Percentiles rank a stretch among this genome's conserved stretches.
Conservation (phyloP, 2,113 vertebrate genomes). For the Euleptes europaea region DNA sequence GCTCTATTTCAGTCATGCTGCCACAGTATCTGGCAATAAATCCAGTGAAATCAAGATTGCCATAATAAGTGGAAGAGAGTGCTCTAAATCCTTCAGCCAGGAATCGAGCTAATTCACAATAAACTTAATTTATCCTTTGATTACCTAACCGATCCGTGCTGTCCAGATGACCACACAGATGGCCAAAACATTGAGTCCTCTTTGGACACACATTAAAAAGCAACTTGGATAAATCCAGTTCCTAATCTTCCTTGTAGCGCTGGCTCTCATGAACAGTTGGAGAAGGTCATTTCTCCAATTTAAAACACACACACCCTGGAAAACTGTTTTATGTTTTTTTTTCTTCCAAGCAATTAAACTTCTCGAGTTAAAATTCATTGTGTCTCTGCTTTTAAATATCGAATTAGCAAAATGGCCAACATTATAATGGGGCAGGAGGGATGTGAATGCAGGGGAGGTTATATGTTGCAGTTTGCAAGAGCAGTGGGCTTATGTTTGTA, state of each 20-base stretch:
- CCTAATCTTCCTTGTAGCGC: neutral
- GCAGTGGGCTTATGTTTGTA: no score
- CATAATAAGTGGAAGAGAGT: neutral
- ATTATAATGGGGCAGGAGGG: neutral
- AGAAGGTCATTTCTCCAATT: neutral
- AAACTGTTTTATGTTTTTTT: neutral
- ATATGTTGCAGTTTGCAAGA: no score
- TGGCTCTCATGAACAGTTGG: neutral
- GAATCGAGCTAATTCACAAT: slow-evolving; percentile 5
- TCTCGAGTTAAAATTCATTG: neutral
- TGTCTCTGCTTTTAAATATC: neutral
- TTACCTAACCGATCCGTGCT: neutral
- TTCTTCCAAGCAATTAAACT: neutral
- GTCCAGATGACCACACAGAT: slow-evolving; percentile 11
- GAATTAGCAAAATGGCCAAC: neutral
- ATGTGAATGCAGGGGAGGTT: no score
- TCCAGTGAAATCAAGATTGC: neutral
- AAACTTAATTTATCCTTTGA: slow-evolving; percentile 15
- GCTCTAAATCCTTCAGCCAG: neutral
- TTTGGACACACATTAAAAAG: neutral
- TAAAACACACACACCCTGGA: neutral
- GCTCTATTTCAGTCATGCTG: neutral
- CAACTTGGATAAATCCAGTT: neutral
- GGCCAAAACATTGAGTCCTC: neutral
- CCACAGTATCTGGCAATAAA: neutral